Conservation (phyloP, 2,797 vertebrate species). For the Odontamblyopus rebecca region DNA sequence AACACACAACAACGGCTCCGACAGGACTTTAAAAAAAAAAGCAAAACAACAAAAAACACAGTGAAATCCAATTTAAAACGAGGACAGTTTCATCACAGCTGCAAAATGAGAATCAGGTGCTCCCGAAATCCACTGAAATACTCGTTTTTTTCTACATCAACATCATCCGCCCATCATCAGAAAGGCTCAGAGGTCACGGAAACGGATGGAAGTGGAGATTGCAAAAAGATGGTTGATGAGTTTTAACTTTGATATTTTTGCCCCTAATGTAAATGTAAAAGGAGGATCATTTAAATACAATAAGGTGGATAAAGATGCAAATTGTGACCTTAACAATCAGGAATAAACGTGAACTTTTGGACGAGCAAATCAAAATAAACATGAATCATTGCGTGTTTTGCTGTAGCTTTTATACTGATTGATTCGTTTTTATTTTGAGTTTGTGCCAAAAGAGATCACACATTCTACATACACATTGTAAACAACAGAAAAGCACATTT, state of each 20-base stretch:
- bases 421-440: no score
- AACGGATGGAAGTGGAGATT: constrained; percentile 4
- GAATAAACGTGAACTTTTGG: neutral
- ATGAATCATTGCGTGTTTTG: neutral
- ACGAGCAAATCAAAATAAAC: neutral
- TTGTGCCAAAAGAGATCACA: no score
- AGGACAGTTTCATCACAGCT: constrained; percentile 15
- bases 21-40: neutral
- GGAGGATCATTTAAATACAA: neutral
- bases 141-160: neutral
- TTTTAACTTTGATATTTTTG: neutral
- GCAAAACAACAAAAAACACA: neutral
- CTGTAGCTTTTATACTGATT: neutral
- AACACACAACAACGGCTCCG: constrained; percentile 71
- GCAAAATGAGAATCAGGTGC: constrained; percentile 13
- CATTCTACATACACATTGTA: no score
- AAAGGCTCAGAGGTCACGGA: constrained; percentile 32
- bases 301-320: neutral
- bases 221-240: constrained; percentile 30
- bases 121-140: constrained; percentile 2
- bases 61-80: constrained; percentile 34
- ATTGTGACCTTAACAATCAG: neutral
- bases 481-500: no score
- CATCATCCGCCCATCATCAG: constrained; percentile 20
- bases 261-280: neutral